Evolutionary conservation across 2,113 vertebrate species (phyloP).

Genomic region (Actenoides lindsayi): DNA sequence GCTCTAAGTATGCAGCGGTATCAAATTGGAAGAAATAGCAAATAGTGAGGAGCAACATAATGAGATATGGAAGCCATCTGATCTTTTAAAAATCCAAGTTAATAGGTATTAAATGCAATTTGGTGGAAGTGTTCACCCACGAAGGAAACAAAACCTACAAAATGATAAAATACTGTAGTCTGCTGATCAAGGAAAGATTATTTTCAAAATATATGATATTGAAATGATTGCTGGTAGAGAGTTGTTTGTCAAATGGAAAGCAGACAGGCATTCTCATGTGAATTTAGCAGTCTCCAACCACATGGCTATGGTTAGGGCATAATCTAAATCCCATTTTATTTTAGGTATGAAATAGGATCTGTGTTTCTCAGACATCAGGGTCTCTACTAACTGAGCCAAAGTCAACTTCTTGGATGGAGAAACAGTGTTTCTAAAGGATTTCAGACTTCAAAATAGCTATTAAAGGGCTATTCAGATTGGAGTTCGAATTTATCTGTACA

Average conservation of each 20-base stretch:
- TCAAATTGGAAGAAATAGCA: conserved; percentile 7
- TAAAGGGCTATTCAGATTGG: background rate
- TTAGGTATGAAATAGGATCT: conserved; percentile 32
- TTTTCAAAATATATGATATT: conserved; percentile 65
- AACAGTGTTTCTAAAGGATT: background rate
- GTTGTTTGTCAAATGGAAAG: conserved; percentile 39
- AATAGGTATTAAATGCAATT: conserved; percentile 75
- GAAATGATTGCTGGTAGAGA: conserved; percentile 52
- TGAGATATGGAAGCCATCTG: conserved; percentile 65
- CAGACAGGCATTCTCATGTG: conserved; percentile 45
- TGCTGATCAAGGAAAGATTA: conserved; percentile 73
- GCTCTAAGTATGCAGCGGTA: conserved; percentile 28
- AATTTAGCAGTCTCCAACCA: conserved; percentile 26
- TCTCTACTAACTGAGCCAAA: conserved; percentile 5
- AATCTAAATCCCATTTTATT: conserved; percentile 34
- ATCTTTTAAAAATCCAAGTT: conserved; percentile 68
- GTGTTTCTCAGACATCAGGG: background rate
- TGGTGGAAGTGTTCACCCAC: conserved; percentile 70
- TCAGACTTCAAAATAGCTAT: background rate
- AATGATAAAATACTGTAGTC: conserved; percentile 71
- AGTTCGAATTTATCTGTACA: background rate
- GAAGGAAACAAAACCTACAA: conserved; percentile 74
- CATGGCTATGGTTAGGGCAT: conserved; percentile 4
- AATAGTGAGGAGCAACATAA: conserved; percentile 60
- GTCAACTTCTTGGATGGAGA: background rate